Evolutionary conservation across 2,113 vertebrate genomes (phyloP), one percentile per base, ranked within the genome.

Genomic region (Callipepla squamata): DNA sequence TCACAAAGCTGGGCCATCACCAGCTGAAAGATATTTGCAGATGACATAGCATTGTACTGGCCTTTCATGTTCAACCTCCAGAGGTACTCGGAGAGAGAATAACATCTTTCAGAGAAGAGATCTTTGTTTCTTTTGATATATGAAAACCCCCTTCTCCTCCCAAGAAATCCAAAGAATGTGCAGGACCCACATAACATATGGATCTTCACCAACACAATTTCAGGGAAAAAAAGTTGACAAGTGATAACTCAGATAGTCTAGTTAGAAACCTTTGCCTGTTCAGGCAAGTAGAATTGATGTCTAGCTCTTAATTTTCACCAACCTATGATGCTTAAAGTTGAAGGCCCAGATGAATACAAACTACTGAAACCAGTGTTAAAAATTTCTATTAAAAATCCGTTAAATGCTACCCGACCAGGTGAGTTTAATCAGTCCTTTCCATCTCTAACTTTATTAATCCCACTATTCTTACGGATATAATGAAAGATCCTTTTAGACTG

Each of bases 391-490:
- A 34, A 89, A 89, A 73, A 80, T 22, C 45, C 11, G 51, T 61
- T 62, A 58, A 73, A 30, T 2, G 1, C 11, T 74, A 5, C 19
- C 59, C 17, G 40, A 89, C 45, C 1, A 10, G 75, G 50, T 77
- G 38, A 88, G 80, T 36, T 69, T 26, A 87, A 94, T 84, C 50
- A 73, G 72, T 90, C 67, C 82, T 94, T 87, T 85, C 62, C 10
- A 80, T 69, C 86, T 87, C 65, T 92, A 66, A 82, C 73, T 88
- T 82, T 92, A 87, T 81, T 87, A 92, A 90, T 92, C 74, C 66
- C n/a, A 53, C 65, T 70, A 30, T 79, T 89, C 69, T 23, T 57
- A 38, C 25, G 68, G 73, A 88, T 66, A 80, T 91, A 93, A 94
- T 76, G 72, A 89, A 88, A 93, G 75, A 93, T 79, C 79, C 55